Conservation (phyloP, 2,113 vertebrate genomes). For the Excalfactoria chinensis region DNA sequence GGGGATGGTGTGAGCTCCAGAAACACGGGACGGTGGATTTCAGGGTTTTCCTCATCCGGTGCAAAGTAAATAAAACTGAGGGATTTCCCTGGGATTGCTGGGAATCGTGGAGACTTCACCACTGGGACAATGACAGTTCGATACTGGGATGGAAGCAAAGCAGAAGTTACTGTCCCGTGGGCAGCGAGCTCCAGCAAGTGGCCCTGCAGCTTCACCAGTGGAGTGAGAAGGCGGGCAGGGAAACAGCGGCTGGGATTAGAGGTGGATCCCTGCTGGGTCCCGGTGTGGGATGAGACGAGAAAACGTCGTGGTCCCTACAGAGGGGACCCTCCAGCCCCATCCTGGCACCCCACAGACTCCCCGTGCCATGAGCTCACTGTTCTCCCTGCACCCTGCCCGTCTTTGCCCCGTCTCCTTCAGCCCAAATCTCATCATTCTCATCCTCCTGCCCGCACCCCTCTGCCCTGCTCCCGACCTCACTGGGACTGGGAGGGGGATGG, state of each 20-base stretch:
- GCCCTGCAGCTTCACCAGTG: neutral
- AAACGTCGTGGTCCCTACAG: fast-evolving
- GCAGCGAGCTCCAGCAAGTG: neutral
- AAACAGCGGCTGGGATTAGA: neutral
- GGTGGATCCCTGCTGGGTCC: fast-evolving
- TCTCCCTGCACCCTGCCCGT: too few relatives aligned
- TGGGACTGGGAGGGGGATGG: neutral
- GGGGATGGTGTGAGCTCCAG: slow-evolving; percentile 87
- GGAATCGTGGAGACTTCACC: slow-evolving; percentile 52
- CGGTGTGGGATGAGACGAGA: fast-evolving
- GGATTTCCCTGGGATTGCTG: slow-evolving; percentile 51
- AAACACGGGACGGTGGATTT: slow-evolving; percentile 76
- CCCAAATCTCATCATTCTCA: neutral
- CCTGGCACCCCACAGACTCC: neutral
- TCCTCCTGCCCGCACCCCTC: neutral
- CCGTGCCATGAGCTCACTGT: fast-evolving
- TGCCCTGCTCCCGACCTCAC: fast-evolving
- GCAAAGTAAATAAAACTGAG: slow-evolving; percentile 85
- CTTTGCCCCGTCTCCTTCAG: neutral
- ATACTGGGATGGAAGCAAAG: slow-evolving; percentile 77
- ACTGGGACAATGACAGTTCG: slow-evolving; percentile 85
- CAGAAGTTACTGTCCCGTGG: neutral
- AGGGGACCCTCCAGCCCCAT: neutral
- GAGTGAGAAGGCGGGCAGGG: neutral
- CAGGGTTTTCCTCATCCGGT: slow-evolving; percentile 78